These are phyloP conservation scores for Himalopsyche tibetana DNA, from an alignment of 2,888 invertebrate genomes.

Conservation along the genomic window DNA sequence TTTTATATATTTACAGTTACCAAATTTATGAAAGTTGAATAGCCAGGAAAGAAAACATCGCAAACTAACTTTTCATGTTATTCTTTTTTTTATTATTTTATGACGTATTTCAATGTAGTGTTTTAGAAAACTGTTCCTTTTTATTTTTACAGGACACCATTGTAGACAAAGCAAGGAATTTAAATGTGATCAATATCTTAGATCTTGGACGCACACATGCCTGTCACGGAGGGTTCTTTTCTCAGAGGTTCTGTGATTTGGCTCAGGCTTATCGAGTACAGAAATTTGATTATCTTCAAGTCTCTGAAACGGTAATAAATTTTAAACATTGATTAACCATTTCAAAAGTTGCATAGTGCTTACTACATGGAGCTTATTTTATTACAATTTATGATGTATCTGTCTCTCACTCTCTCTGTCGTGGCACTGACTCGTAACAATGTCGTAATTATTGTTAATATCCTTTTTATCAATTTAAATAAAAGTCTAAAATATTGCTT, in stretches of 20 bases:
- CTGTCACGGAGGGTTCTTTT: constrained; percentile 77
- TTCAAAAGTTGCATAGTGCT: not conserved
- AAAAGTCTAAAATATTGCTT: too few species aligned
- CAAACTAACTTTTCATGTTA: too few species aligned
- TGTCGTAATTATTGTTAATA: not conserved
- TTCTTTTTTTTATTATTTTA: too few species aligned
- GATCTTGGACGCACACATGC: constrained; percentile 77
- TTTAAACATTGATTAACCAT: not conserved
- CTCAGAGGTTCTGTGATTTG: constrained; percentile 79
- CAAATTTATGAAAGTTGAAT: too few species aligned
- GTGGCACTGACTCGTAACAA: too few species aligned
- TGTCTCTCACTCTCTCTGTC: too few species aligned
- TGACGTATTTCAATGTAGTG: too few species aligned
- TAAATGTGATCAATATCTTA: constrained; percentile 79
- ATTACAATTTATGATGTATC: too few species aligned
- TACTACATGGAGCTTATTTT: too few species aligned
- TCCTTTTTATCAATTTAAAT: not conserved
- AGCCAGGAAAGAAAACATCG: too few species aligned
- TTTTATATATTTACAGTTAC: too few species aligned
- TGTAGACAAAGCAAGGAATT: constrained; percentile 76
- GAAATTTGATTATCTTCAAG: constrained; percentile 83
- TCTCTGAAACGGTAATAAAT: constrained; percentile 75
- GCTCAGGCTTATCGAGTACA: constrained; percentile 81
- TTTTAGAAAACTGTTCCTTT: constrained; percentile 65
- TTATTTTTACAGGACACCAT: constrained; percentile 78